These are phyloP conservation scores for Danaus plexippus DNA, from an alignment of 1,140 invertebrate species.

Conservation along the genomic window DNA sequence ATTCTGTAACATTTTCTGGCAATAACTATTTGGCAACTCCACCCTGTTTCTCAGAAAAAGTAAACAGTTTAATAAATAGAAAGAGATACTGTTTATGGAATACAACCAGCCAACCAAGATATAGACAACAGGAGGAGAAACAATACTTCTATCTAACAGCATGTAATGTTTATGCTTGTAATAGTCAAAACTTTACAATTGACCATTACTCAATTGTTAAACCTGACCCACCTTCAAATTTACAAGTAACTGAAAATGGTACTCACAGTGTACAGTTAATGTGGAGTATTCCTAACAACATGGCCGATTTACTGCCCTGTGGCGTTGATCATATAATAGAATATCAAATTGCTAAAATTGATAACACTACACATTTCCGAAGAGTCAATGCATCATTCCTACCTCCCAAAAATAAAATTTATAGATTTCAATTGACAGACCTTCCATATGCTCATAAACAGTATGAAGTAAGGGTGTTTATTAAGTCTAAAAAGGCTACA, in stretches of 20 bases:
- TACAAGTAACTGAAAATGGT: conserved; percentile 72
- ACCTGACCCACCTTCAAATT: conserved; percentile 72
- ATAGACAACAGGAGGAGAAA: conserved; percentile 73
- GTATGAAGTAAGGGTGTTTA: conserved; percentile 79
- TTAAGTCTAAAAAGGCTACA: conserved; percentile 71
- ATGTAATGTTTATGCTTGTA: conserved; percentile 72
- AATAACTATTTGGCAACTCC: conserved; percentile 37
- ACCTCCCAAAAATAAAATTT: conserved; percentile 46
- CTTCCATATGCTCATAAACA: conserved; percentile 76
- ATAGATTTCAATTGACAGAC: conserved; percentile 71
- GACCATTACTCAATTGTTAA: conserved; percentile 77
- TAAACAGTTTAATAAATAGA: conserved; percentile 35
- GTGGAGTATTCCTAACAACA: conserved; percentile 74
- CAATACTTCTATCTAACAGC: conserved; percentile 73
- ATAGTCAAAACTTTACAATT: conserved; percentile 65
- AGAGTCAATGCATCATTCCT: conserved; percentile 46
- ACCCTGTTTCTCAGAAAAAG: conserved; percentile 37
- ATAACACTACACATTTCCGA: conserved; percentile 72
- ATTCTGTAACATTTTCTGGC: conserved; percentile 71
- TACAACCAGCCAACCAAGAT: conserved; percentile 72
- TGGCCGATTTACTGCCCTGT: conserved; percentile 72
- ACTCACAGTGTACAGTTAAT: conserved; percentile 72
- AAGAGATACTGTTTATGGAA: conserved; percentile 67
- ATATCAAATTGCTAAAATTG: conserved; percentile 75
- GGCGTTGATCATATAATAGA: conserved; percentile 75